Evolutionary conservation across 2,113 vertebrate genomes (phyloP).

Genomic region (Fulica atra): DNA sequence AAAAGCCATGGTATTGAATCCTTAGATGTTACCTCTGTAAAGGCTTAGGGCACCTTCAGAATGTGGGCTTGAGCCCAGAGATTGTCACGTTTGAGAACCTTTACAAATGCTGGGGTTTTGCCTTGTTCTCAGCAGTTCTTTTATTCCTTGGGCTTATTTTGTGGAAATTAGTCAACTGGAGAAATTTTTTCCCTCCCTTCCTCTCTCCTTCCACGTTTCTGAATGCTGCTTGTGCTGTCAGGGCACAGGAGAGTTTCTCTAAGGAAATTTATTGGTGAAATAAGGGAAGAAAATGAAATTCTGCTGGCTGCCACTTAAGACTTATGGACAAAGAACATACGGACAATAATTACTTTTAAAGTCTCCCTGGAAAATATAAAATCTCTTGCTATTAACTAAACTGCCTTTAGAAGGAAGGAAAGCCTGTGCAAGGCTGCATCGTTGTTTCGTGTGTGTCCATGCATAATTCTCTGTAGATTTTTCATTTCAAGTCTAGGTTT

Average conservation of each 20-base stretch:
- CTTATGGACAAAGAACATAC: conserved; percentile 33
- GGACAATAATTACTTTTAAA: conserved; percentile 58
- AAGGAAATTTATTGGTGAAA: conserved; percentile 57
- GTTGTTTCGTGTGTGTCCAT: neutral
- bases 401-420: conserved; percentile 5
- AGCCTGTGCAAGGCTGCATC: neutral
- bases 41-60: neutral
- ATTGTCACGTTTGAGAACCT: neutral
- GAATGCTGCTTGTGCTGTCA: neutral
- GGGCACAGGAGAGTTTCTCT: neutral
- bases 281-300: conserved; percentile 54
- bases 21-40: neutral
- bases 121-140: neutral
- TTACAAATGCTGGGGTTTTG: neutral
- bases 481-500: neutral
- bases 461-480: neutral
- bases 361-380: conserved; percentile 48
- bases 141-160: neutral
- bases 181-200: neutral
- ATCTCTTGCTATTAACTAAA: conserved; percentile 27
- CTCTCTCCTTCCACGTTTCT: neutral
- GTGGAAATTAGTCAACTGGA: neutral
- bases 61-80: neutral
- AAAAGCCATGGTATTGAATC: neutral
- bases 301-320: conserved; percentile 12